These are phyloP conservation scores for Sesamia nonagrioides DNA, from an alignment of 1,140 invertebrate genomes.

Conservation along the genomic window DNA sequence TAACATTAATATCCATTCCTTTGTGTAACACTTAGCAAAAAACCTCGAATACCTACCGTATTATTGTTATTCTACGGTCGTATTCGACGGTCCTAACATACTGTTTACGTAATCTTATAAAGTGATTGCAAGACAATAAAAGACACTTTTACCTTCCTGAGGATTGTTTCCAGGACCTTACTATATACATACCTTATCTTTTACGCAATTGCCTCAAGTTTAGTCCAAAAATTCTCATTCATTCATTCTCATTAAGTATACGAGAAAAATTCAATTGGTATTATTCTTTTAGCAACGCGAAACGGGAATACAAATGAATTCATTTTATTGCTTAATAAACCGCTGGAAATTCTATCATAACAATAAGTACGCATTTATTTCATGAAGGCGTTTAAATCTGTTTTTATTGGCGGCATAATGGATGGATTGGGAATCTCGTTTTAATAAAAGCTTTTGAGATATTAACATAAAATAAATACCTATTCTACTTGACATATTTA, in stretches of 20 bases:
- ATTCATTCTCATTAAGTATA: slow-evolving; percentile 20
- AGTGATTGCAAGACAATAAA: slow-evolving; percentile 24
- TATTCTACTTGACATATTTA: not conserved
- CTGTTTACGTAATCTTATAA: slow-evolving; percentile 13
- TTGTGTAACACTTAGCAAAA: not conserved
- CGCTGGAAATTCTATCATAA: slow-evolving; percentile 15
- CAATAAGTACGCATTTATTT: slow-evolving; percentile 34
- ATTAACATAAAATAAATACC: not conserved
- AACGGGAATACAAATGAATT: not conserved
- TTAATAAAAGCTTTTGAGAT: slow-evolving; percentile 4
- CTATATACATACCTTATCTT: slow-evolving; percentile 28
- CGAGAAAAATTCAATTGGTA: slow-evolving; percentile 24
- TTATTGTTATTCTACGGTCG: not conserved
- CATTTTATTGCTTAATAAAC: slow-evolving; percentile 26
- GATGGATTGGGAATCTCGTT: slow-evolving; percentile 14
- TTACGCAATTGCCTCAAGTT: slow-evolving; percentile 38
- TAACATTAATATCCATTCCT: not conserved
- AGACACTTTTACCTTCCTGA: not conserved
- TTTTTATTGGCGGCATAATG: slow-evolving; percentile 14
- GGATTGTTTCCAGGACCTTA: not conserved
- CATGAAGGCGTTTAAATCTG: slow-evolving; percentile 11
- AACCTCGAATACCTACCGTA: not conserved
- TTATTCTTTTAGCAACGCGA: not conserved
- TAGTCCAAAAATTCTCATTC: slow-evolving; percentile 43
- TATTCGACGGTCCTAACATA: too few relatives aligned